These are phyloP conservation scores for Ichneumoninae sp. DNA, from an alignment of 2,888 invertebrate genomes.

Conservation along the genomic window DNA sequence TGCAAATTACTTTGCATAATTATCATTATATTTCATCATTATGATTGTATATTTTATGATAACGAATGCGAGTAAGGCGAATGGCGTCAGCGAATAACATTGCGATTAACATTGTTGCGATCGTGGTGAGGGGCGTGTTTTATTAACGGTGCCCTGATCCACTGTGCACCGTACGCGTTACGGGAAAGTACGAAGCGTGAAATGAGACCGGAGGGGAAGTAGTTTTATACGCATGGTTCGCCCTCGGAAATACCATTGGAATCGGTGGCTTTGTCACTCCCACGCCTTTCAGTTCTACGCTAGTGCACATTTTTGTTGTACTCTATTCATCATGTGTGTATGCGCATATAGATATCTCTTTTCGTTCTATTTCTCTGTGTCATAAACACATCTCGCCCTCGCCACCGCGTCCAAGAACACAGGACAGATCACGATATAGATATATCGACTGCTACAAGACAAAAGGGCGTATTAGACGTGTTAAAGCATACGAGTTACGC, in stretches of 20 bases:
- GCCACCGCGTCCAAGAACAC: not conserved
- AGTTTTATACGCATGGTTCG: conserved; percentile 66
- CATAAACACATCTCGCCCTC: not conserved
- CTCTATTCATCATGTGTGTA: conserved; percentile 16
- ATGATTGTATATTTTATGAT: too few relatives aligned
- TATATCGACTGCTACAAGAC: too few relatives aligned
- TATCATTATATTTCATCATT: too few relatives aligned
- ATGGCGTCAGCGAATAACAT: too few relatives aligned
- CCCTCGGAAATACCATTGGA: conserved; percentile 39
- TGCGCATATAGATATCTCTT: not conserved
- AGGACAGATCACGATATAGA: not conserved
- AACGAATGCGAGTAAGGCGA: too few relatives aligned
- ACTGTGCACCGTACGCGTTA: conserved; percentile 66
- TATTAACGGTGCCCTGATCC: conserved; percentile 23
- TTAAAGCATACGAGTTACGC: too few relatives aligned
- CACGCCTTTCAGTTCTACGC: conserved; percentile 52
- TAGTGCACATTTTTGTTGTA: conserved; percentile 23
- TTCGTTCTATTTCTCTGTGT: not conserved
- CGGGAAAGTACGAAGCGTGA: conserved; percentile 73
- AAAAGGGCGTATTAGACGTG: too few relatives aligned
- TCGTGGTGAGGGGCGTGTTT: not conserved
- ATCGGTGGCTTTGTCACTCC: conserved; percentile 46
- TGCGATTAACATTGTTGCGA: not conserved
- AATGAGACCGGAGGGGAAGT: conserved; percentile 73
- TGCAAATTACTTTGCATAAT: too few relatives aligned